phyloP scores from a whole-genome alignment of 1,140 invertebrate species.

The Aleiodes sp. region DNA sequence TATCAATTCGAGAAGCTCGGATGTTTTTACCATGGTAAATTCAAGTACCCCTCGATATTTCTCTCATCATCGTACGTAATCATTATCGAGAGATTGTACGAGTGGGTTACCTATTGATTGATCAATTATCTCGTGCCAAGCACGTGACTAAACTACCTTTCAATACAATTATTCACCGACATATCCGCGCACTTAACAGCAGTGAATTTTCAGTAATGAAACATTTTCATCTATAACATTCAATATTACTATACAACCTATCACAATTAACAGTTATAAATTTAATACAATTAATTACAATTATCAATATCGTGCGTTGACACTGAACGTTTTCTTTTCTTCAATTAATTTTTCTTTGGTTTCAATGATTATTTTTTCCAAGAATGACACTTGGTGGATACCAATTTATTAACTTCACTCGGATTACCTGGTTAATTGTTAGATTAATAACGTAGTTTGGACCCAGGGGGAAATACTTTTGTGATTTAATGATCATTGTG shows the following conservation, averaged over 20 bases:
- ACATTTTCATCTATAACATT: constrained; percentile 20
- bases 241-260: neutral
- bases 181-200: neutral
- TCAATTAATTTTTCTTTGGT: neutral
- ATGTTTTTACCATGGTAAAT: too few relatives aligned
- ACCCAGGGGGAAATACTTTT: neutral
- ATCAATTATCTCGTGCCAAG: neutral
- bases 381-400: neutral
- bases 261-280: constrained; percentile 7
- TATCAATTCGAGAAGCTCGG: neutral
- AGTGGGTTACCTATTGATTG: neutral
- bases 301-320: constrained; percentile 15
- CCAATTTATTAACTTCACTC: neutral
- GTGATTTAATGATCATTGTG: neutral
- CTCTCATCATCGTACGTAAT: neutral
- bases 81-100: too few relatives aligned
- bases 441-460: neutral
- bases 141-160: neutral
- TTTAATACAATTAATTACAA: constrained; percentile 1
- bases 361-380: neutral
- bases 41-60: neutral
- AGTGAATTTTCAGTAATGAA: neutral
- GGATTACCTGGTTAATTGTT: neutral
- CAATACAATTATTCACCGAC: neutral
- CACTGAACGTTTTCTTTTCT: constrained; percentile 20